Conservation (phyloP, 1,140 invertebrate species). For the silkworm (Bombyx mori) region ASM3026992v2 NC_085109.1:8646501-8647000, state of each 20-base stretch:
- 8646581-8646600: constrained; percentile 3
- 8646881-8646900: constrained; percentile 23
- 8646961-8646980: constrained; percentile 24
- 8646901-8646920: constrained; percentile 10
- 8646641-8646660: not conserved
- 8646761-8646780: not conserved
- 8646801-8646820: constrained; percentile 42
- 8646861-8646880: constrained; percentile 31
- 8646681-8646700: too few species aligned
- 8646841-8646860: constrained; percentile 42
- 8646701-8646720: too few species aligned
- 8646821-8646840: constrained; percentile 47
- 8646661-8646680: too few species aligned
- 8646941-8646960: constrained; percentile 16
- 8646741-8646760: not conserved
- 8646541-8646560: constrained; percentile 43
- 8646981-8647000: constrained; percentile 19
- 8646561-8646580: constrained; percentile 25
- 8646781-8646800: not conserved
- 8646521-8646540: constrained; percentile 60
- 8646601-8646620: not conserved
- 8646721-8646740: not conserved
- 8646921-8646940: constrained; percentile 14
- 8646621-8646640: constrained; percentile 1
- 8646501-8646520: constrained; percentile 37